Percentiles rank a stretch among this genome's conserved stretches.
These are phyloP conservation scores for Notechis scutatus DNA, from an alignment of 2,113 vertebrate genomes.

Conservation along the genomic window DNA sequence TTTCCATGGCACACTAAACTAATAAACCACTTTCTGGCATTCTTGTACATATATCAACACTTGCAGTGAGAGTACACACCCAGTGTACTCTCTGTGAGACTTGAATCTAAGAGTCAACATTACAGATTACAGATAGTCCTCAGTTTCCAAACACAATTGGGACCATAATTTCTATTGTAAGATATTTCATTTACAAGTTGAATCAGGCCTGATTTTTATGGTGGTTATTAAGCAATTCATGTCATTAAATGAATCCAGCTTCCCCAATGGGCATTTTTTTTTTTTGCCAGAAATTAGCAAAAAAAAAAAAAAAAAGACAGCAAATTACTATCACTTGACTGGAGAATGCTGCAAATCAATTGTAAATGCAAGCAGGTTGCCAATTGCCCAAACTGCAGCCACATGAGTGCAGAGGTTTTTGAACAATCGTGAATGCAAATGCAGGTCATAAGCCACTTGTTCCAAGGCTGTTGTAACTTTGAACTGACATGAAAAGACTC, in stretches of 20 bases:
- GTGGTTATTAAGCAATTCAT: no score
- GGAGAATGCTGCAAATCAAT: not conserved
- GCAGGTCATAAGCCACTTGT: not conserved
- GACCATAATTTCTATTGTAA: no score
- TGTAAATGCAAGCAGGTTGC: not conserved
- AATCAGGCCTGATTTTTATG: no score
- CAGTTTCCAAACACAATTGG: no score
- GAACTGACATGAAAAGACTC: not conserved
- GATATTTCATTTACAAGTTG: no score
- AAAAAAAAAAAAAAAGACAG: not conserved
- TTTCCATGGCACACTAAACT: not conserved
- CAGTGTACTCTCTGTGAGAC: not conserved
- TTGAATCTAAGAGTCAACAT: not conserved
- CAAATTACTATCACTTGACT: not conserved
- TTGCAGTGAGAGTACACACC: not conserved
- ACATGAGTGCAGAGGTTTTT: not conserved
- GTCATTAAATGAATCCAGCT: not conserved
- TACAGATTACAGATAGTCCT: not conserved
- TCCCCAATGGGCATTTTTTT: not conserved
- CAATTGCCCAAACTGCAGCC: not conserved
- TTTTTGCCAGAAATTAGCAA: not conserved
- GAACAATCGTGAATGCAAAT: not conserved
- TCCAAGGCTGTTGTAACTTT: not conserved
- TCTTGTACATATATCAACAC: not conserved
- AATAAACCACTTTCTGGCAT: not conserved